Conservation (phyloP, 35 echinoderm and acorn worm species). For the Ophiothrix spiculata region DNA sequence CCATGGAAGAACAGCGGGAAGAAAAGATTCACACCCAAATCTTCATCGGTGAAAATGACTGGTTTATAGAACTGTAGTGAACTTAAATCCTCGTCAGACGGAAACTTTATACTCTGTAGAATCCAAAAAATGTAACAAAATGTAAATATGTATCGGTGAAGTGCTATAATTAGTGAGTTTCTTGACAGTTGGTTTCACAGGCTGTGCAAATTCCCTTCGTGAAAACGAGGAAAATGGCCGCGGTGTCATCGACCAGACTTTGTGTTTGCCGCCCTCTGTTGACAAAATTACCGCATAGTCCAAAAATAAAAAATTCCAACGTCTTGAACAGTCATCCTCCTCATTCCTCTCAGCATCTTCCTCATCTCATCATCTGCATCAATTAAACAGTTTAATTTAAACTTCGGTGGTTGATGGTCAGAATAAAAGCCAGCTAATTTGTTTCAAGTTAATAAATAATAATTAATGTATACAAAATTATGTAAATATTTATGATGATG, state of each 20-base stretch:
- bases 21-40: slow-evolving; percentile 11
- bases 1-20: too few species aligned
- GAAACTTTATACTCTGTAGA: background rate
- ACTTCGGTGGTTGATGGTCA: too few species aligned
- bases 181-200: background rate
- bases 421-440: too few species aligned
- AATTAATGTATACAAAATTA: too few species aligned
- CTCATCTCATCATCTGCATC: too few species aligned
- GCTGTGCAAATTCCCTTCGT: background rate
- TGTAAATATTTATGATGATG: too few species aligned
- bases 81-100: background rate
- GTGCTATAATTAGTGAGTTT: background rate
- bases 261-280: background rate
- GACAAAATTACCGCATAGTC: background rate
- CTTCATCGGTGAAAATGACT: background rate
- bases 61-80: background rate
- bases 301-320: slow-evolving; percentile 11
- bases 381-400: too few species aligned
- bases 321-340: too few species aligned
- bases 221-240: background rate
- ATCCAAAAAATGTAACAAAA: background rate
- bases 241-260: background rate
- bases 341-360: too few species aligned
- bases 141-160: background rate
- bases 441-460: too few species aligned